These are phyloP conservation scores for Drosophila kurseongensis DNA, from an alignment of 1,140 invertebrate species.

Conservation along the genomic window DNA sequence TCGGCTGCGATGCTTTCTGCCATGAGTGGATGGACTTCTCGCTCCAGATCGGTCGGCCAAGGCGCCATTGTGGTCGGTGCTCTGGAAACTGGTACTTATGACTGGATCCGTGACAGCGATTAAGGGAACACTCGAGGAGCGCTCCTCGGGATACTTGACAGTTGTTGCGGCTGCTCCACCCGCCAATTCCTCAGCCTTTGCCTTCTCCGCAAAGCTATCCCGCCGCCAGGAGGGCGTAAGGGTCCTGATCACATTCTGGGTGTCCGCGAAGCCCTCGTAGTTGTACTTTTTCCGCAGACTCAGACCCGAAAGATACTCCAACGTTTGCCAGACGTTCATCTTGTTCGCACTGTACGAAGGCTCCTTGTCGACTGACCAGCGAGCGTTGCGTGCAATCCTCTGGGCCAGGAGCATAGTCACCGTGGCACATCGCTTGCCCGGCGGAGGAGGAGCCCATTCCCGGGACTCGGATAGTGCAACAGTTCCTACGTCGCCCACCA, in stretches of 20 bases:
- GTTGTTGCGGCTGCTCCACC: background rate
- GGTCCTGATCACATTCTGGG: constrained; percentile 72
- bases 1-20: constrained; percentile 29
- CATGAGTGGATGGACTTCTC: background rate
- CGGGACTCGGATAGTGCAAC: constrained; percentile 64
- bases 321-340: constrained; percentile 83
- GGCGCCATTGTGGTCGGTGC: constrained; percentile 44
- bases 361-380: constrained; percentile 83
- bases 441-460: constrained; percentile 58
- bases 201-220: constrained; percentile 74
- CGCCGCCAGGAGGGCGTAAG: constrained; percentile 77
- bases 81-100: constrained; percentile 39
- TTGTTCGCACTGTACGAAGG: constrained; percentile 78
- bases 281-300: constrained; percentile 78
- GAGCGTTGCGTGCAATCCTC: constrained; percentile 74
- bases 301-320: constrained; percentile 73
- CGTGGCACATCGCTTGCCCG: constrained; percentile 65
- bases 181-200: constrained; percentile 49
- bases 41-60: constrained; percentile 1
- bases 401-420: constrained; percentile 82
- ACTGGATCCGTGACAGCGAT: constrained; percentile 28
- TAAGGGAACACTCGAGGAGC: constrained; percentile 13
- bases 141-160: constrained; percentile 53
- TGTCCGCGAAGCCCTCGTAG: constrained; percentile 76
- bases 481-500: constrained; percentile 37